phyloP scores from a whole-genome alignment of 2,888 invertebrate species.

The Cryptophagus acutangulus region DNA sequence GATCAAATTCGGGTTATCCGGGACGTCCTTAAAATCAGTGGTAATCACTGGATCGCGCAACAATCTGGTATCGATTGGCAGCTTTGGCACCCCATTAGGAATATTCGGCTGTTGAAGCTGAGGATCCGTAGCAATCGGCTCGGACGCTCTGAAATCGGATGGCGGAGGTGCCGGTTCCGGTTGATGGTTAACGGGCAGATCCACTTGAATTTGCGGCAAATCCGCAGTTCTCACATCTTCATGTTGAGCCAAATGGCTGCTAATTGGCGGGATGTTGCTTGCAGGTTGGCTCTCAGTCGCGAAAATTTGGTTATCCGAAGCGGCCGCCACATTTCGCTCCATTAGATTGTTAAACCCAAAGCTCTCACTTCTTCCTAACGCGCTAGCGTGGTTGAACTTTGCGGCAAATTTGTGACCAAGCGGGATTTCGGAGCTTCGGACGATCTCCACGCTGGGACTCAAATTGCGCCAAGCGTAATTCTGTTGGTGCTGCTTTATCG shows the following conservation, averaged over 20 bases:
- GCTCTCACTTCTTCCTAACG: neutral
- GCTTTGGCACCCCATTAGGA: neutral
- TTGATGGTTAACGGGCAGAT: neutral
- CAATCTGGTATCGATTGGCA: slow-evolving; percentile 8
- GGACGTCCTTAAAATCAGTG: slow-evolving; percentile 4
- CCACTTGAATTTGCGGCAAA: neutral
- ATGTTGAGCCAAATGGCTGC: too few relatives aligned
- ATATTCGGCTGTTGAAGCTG: neutral
- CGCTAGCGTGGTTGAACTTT: slow-evolving; percentile 2
- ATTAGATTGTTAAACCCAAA: slow-evolving; percentile 5
- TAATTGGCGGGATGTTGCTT: too few relatives aligned
- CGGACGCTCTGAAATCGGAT: neutral
- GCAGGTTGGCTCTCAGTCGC: neutral
- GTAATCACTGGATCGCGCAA: slow-evolving; percentile 9
- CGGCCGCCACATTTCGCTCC: neutral
- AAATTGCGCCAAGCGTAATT: slow-evolving; percentile 8
- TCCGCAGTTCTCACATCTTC: neutral
- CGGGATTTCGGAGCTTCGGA: slow-evolving; percentile 10
- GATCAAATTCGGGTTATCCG: slow-evolving; percentile 4
- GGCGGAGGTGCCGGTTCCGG: neutral
- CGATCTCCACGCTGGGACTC: slow-evolving; percentile 6
- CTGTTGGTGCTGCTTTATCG: slow-evolving; percentile 4
- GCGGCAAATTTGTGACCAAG: neutral
- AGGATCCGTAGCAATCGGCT: neutral
- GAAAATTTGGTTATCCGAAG: neutral